A percentile compares a stretch with the other conserved stretches of the same genome.
phyloP scores from a whole-genome alignment of 2,888 invertebrate species.

The Eulithis prunata region DNA sequence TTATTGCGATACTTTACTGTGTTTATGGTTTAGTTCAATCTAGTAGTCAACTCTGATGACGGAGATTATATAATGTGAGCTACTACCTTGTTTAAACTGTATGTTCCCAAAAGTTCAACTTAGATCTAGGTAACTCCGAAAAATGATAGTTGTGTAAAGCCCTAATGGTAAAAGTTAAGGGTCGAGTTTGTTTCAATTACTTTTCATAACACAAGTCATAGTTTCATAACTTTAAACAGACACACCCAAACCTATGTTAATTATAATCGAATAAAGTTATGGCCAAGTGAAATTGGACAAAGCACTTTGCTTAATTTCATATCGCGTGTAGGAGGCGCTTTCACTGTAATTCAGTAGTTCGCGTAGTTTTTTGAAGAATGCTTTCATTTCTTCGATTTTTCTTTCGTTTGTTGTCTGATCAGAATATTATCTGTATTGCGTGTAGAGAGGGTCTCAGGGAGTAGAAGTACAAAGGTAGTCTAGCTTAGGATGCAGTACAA shows the following conservation, averaged over 20 bases:
- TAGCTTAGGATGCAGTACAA: too few relatives aligned
- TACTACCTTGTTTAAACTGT: too few relatives aligned
- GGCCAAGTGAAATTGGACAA: constrained; percentile 38
- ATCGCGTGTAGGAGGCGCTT: constrained; percentile 42
- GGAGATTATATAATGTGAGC: too few relatives aligned
- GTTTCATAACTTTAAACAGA: constrained; percentile 23
- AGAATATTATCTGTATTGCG: not conserved
- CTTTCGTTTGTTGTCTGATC: not conserved
- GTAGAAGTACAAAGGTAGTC: too few relatives aligned
- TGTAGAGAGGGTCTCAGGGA: too few relatives aligned
- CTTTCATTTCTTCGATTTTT: constrained; percentile 17
- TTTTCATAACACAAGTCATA: constrained; percentile 8
- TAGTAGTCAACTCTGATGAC: too few relatives aligned
- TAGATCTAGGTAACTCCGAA: too few relatives aligned
- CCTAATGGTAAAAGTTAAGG: not conserved
- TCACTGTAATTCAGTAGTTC: constrained; percentile 38
- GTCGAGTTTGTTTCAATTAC: constrained; percentile 8
- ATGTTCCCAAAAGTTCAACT: too few relatives aligned
- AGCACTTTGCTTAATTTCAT: constrained; percentile 45
- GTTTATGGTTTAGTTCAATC: not conserved
- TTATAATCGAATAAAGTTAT: constrained; percentile 38
- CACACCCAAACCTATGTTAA: constrained; percentile 30
- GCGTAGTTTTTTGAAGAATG: constrained; percentile 25
- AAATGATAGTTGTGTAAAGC: too few relatives aligned
- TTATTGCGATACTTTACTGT: not conserved